These are phyloP conservation scores for Toxotes lorentzi DNA, from an alignment of 2,797 vertebrate genomes.

Conservation along the genomic window DNA sequence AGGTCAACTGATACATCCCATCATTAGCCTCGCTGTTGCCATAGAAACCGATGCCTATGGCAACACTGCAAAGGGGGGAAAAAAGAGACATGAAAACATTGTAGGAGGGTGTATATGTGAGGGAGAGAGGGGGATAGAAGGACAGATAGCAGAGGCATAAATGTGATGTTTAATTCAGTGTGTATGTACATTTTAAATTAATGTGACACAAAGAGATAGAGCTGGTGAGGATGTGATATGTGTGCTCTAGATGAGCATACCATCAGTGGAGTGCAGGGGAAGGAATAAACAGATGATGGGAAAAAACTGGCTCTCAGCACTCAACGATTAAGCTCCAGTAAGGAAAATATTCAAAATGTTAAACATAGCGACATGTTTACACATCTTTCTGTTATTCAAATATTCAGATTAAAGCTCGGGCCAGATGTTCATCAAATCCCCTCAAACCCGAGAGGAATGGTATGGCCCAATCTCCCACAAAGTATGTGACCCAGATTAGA, in stretches of 20 bases:
- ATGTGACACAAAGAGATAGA: constrained; percentile 71
- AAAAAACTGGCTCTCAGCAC: constrained; percentile 35
- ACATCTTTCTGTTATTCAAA: constrained; percentile 79
- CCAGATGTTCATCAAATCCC: constrained; percentile 85
- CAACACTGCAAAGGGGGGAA: constrained; percentile 84
- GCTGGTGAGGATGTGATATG: constrained; percentile 61
- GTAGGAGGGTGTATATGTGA: constrained; percentile 45
- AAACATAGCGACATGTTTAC: constrained; percentile 72
- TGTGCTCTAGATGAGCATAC: constrained; percentile 54
- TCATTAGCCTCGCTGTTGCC: constrained; percentile 97
- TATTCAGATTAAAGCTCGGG: constrained; percentile 81
- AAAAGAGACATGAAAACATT: constrained; percentile 59
- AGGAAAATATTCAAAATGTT: constrained; percentile 60
- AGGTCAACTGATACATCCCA: constrained; percentile 96
- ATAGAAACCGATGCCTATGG: constrained; percentile 97
- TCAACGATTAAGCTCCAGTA: constrained; percentile 44
- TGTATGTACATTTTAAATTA: constrained; percentile 80
- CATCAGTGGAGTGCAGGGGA: constrained; percentile 49
- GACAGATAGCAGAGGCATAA: constrained; percentile 60
- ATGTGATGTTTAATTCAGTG: constrained; percentile 82
- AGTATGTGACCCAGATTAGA: constrained; percentile 88
- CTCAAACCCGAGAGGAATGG: constrained; percentile 79
- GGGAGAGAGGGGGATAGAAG: constrained; percentile 16
- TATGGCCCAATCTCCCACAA: constrained; percentile 84
- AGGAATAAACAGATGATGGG: constrained; percentile 57